Conservation (phyloP, 1,140 invertebrate genomes). For the Brachionus koreanus region DNA sequence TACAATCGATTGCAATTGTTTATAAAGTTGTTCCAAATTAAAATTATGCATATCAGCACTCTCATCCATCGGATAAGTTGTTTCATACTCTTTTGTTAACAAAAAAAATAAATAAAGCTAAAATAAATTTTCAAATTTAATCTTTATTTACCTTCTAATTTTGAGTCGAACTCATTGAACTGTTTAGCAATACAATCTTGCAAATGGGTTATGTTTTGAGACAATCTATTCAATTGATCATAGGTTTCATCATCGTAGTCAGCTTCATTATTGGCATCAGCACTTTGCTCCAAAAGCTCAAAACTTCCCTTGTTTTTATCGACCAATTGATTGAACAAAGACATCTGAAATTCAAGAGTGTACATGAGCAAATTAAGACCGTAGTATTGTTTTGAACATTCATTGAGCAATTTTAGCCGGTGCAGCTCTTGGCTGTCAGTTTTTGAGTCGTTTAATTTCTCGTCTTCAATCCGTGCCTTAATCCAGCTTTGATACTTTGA, state of each 20-base stretch:
- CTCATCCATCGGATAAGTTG: constrained; percentile 17
- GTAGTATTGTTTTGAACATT: constrained; percentile 27
- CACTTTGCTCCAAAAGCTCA: neutral
- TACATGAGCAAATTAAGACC: constrained; percentile 32
- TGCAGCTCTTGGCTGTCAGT: neutral
- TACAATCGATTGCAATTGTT: constrained; percentile 11
- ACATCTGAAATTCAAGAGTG: constrained; percentile 37
- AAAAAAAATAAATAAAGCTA: neutral
- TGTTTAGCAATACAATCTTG: constrained; percentile 22
- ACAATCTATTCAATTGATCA: constrained; percentile 22
- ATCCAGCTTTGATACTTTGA: constrained; percentile 34
- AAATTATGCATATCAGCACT: neutral
- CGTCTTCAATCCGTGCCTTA: neutral
- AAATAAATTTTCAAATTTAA: neutral
- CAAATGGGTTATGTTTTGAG: constrained; percentile 3
- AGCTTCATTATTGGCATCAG: neutral
- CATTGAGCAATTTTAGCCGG: constrained; percentile 14
- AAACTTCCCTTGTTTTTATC: neutral
- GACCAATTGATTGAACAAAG: neutral
- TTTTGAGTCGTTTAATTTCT: neutral
- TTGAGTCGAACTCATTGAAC: constrained; percentile 11
- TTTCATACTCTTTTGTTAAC: neutral
- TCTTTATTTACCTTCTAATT: constrained; percentile 9
- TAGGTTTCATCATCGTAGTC: constrained; percentile 13
- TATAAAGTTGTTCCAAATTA: constrained; percentile 26